Percentiles rank a stretch among this genome's conserved stretches.
Evolutionary conservation across 2,797 vertebrate genomes (phyloP).

Genomic region (Oreochromis grahami): DNA sequence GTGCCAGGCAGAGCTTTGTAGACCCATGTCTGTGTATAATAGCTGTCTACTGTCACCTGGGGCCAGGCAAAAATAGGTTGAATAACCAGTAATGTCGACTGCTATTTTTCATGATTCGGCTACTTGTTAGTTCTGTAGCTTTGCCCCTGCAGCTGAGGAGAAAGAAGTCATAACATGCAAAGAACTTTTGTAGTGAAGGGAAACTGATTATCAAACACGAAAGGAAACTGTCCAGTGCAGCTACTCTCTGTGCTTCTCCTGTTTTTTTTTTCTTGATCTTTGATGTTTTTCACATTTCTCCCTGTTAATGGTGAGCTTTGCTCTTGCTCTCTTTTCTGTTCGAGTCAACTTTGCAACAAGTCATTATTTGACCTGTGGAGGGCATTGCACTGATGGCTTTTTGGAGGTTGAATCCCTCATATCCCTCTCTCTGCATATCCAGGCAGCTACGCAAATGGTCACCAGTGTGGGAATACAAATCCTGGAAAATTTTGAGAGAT

Average conservation of each 20-base stretch:
- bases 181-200: neutral
- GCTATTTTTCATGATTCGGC: neutral
- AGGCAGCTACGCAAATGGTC: neutral
- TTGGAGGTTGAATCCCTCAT: neutral
- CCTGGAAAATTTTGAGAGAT: neutral
- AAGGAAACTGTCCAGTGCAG: neutral
- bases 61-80: fast-evolving
- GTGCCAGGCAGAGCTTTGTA: neutral
- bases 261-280: fast-evolving
- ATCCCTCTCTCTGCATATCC: neutral
- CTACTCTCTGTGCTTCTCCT: neutral
- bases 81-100: neutral
- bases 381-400: neutral
- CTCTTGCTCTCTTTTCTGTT: neutral
- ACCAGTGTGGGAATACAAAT: neutral
- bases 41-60: neutral
- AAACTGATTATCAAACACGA: neutral
- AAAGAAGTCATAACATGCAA: neutral
- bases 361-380: neutral
- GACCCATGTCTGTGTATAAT: neutral
- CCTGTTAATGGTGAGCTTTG: fast-evolving
- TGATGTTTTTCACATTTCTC: neutral
- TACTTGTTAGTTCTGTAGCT: neutral
- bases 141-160: neutral
- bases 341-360: neutral